These are phyloP conservation scores for Excalfactoria chinensis DNA, from an alignment of 2,113 vertebrate species.

Conservation along the genomic window DNA sequence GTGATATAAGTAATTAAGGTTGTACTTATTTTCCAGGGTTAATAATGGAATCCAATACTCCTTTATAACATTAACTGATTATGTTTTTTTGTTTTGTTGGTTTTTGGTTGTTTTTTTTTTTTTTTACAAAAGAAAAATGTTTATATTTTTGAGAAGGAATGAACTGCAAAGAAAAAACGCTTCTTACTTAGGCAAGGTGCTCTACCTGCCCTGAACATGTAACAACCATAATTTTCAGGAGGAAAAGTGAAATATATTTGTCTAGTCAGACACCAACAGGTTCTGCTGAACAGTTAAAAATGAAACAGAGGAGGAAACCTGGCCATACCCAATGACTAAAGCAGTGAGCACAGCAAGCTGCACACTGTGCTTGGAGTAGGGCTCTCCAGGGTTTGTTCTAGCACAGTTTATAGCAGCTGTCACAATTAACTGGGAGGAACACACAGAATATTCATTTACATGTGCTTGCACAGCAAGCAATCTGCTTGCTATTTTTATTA, in stretches of 20 bases:
- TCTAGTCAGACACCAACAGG: not conserved
- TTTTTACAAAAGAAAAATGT: not conserved
- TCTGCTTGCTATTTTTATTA: not conserved
- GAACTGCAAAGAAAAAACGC: not conserved
- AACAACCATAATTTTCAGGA: not conserved
- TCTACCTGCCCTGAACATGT: not conserved
- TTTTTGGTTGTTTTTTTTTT: not conserved
- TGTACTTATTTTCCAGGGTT: not conserved
- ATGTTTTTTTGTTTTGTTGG: no score
- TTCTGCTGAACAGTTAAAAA: not conserved
- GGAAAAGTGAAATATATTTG: not conserved
- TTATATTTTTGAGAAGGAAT: not conserved
- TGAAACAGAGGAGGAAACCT: not conserved
- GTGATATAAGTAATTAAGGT: not conserved
- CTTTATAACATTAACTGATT: not conserved
- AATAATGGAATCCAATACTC: not conserved
- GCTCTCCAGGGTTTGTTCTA: not conserved
- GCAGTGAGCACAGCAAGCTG: not conserved
- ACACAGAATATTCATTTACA: not conserved
- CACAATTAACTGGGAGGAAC: not conserved
- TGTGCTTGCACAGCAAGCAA: not conserved
- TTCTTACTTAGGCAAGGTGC: not conserved
- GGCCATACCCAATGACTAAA: not conserved
- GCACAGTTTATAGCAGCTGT: not conserved
- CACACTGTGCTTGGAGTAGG: accelerated